Percentiles rank a stretch among this genome's conserved stretches.
Evolutionary conservation across 2,888 invertebrate genomes (phyloP).

Genomic region (Napeogenes sylphis): DNA sequence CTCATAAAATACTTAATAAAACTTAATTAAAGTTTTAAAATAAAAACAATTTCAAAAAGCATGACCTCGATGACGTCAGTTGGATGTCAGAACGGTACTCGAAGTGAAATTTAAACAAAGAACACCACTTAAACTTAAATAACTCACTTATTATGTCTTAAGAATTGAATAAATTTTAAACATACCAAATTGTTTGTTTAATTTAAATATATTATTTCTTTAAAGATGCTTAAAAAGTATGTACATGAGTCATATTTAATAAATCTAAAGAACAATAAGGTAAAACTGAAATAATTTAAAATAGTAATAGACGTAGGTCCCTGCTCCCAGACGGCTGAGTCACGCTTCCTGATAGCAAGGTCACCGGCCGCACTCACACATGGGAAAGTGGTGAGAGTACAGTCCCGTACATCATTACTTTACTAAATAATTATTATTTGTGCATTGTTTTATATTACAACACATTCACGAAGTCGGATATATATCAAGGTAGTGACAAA

Average conservation of each 20-base stretch:
- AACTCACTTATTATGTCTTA: not conserved
- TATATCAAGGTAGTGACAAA: slow-evolving; percentile 34
- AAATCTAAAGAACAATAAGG: not conserved
- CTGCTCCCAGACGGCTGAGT: slow-evolving; percentile 69
- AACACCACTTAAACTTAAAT: slow-evolving; percentile 8
- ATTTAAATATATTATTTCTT: too few species aligned
- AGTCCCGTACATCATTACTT: slow-evolving; percentile 38
- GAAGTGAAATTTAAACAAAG: slow-evolving; percentile 29
- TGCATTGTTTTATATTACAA: slow-evolving; percentile 1
- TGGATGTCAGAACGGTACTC: slow-evolving; percentile 29
- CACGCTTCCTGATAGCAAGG: slow-evolving; percentile 78
- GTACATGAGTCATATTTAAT: not conserved
- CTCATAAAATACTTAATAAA: not conserved
- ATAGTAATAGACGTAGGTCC: slow-evolving; percentile 50
- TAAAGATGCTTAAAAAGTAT: too few species aligned
- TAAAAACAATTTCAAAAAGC: slow-evolving; percentile 22
- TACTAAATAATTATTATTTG: not conserved
- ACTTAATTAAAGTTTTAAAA: slow-evolving; percentile 1
- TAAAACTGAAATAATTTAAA: not conserved
- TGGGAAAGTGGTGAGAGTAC: slow-evolving; percentile 75
- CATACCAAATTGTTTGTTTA: too few species aligned
- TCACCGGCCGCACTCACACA: slow-evolving; percentile 69
- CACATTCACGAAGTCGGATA: slow-evolving; percentile 11
- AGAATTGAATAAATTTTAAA: too few species aligned
- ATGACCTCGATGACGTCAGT: slow-evolving; percentile 37